phyloP scores from a whole-genome alignment of 2,113 vertebrate species.

The Lutjanus erythropterus region DNA sequence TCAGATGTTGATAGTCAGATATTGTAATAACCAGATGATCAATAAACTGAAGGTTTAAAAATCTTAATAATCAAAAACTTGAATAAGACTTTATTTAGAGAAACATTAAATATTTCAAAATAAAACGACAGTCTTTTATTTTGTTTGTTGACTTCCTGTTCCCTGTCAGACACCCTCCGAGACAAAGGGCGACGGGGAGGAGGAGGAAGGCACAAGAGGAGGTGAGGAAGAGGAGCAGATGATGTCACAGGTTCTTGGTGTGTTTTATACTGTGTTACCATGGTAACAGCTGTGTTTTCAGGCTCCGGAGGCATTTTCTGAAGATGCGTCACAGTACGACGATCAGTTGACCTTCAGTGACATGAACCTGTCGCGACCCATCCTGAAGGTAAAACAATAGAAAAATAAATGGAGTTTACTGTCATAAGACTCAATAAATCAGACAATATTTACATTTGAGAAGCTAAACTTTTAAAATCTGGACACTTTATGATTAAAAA shows the following conservation, averaged over 20 bases:
- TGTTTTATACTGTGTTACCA: background rate
- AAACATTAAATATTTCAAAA: background rate
- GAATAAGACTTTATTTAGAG: background rate
- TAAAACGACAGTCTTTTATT: background rate
- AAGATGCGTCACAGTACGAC: constrained; percentile 93
- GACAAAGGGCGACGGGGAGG: constrained; percentile 86
- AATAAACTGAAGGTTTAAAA: background rate
- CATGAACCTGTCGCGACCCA: constrained; percentile 97
- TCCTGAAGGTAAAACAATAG: constrained; percentile 91
- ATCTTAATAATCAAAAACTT: too few relatives aligned
- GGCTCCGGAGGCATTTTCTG: constrained; percentile 88
- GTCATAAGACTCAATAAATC: too few relatives aligned
- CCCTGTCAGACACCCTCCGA: constrained; percentile 88
- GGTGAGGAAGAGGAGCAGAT: constrained; percentile 52
- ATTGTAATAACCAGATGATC: background rate
- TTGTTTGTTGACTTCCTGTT: background rate
- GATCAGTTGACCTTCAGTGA: constrained; percentile 92
- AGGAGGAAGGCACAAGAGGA: constrained; percentile 82
- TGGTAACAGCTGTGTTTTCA: constrained; percentile 64
- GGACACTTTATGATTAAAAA: too few relatives aligned
- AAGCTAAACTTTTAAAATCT: too few relatives aligned
- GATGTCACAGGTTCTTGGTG: background rate
- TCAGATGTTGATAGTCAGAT: too few relatives aligned
- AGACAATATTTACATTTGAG: too few relatives aligned
- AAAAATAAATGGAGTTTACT: background rate